Conservation (phyloP, 2,113 vertebrate genomes). For the Hippolais icterina region DNA sequence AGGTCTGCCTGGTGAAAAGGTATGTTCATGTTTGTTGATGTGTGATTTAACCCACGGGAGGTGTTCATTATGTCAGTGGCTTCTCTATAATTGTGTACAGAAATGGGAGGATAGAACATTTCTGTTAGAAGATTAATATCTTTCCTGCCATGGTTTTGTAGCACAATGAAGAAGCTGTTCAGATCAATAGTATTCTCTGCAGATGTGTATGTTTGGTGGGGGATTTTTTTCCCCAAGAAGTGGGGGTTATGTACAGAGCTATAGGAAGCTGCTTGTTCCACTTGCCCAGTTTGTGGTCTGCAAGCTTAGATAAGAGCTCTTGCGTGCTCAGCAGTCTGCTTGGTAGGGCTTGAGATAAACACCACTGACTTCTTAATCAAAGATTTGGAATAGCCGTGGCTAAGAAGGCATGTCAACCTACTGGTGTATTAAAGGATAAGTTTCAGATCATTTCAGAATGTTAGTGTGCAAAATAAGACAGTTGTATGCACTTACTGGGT, state of each 20-base stretch:
- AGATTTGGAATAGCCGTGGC: neutral
- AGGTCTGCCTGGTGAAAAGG: conserved; percentile 77
- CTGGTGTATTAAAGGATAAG: neutral
- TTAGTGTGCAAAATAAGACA: neutral
- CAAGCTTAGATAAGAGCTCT: neutral
- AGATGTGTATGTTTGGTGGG: neutral
- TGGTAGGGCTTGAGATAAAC: neutral
- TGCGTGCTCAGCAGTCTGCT: neutral
- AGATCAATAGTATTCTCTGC: neutral
- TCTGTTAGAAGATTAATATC: neutral
- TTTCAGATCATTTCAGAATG: neutral
- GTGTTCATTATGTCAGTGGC: neutral
- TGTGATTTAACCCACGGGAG: accelerated
- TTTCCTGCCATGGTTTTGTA: neutral
- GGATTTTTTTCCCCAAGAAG: accelerated
- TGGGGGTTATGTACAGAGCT: neutral
- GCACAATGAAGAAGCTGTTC: neutral
- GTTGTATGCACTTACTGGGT: neutral
- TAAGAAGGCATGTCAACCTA: neutral
- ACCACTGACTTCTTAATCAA: neutral
- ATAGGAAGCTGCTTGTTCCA: neutral
- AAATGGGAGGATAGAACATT: neutral
- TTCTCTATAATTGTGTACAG: neutral
- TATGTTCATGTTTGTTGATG: neutral
- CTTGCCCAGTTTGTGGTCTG: neutral